phyloP scores from a whole-genome alignment of 2,797 vertebrate species.

The Poeciliopsis paucimaculata region DNA sequence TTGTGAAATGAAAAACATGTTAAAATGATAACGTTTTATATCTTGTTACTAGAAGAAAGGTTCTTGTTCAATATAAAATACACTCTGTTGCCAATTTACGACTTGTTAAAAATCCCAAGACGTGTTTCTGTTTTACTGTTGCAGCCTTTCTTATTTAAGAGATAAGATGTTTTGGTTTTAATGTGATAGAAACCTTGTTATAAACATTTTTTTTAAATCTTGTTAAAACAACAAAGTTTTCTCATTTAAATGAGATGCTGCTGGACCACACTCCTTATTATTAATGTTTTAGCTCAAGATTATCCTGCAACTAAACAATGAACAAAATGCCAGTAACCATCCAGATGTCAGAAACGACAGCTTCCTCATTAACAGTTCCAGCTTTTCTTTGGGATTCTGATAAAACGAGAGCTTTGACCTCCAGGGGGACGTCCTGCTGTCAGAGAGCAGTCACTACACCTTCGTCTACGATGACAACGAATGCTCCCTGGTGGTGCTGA shows the following conservation, averaged over 20 bases:
- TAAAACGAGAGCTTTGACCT: conserved; percentile 24
- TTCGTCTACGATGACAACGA: conserved; percentile 97
- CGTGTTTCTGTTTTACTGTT: neutral
- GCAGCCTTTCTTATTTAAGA: neutral
- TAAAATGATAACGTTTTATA: neutral
- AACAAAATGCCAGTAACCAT: neutral
- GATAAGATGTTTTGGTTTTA: neutral
- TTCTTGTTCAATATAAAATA: neutral
- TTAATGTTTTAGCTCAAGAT: neutral
- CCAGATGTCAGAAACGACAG: neutral
- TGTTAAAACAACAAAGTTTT: too few species aligned
- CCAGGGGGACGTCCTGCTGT: conserved; percentile 89
- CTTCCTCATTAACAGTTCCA: neutral
- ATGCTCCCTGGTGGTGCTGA: conserved; percentile 93
- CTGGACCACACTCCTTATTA: neutral
- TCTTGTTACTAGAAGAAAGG: neutral
- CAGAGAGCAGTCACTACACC: conserved; percentile 92
- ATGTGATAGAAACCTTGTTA: neutral
- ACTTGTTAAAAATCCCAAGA: neutral
- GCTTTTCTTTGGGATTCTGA: neutral
- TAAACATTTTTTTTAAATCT: too few species aligned
- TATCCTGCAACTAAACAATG: neutral
- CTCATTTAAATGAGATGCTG: too few species aligned
- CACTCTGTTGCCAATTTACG: neutral
- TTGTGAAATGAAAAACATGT: neutral